Percentiles rank a stretch among this genome's conserved stretches.
Evolutionary conservation across 2,797 vertebrate genomes (phyloP).

Genomic region (Melanogrammus aeglefinus): DNA sequence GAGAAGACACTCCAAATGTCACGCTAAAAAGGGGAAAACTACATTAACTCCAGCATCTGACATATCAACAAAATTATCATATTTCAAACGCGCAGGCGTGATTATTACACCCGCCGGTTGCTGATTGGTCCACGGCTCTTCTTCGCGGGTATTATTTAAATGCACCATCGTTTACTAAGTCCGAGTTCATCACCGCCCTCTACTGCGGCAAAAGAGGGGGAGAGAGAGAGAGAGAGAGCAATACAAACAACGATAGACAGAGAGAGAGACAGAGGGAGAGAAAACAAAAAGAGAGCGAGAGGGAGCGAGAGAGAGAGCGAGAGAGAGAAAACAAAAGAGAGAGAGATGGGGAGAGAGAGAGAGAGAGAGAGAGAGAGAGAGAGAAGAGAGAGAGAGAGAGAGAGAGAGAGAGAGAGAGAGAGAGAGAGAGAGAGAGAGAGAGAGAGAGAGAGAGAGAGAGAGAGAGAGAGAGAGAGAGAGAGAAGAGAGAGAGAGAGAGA

Average conservation of each 20-base stretch:
- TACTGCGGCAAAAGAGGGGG: constrained; percentile 21
- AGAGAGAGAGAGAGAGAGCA: not conserved
- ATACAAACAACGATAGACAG: not conserved
- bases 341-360: too few species aligned
- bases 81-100: constrained; percentile 71
- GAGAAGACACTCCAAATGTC: constrained; percentile 29
- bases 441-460: constrained; percentile 12
- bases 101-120: not conserved
- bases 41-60: constrained; percentile 55
- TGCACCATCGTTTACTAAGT: not conserved
- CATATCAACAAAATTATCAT: constrained; percentile 84
- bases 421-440: not conserved
- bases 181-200: constrained; percentile 14
- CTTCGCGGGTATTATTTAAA: constrained; percentile 28
- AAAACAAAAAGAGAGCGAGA: not conserved
- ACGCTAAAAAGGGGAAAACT: constrained; percentile 44
- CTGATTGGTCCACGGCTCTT: constrained; percentile 46
- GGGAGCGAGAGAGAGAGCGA: not conserved
- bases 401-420: too few species aligned
- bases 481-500: constrained; percentile 11
- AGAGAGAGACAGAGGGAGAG: not conserved
- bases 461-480: not conserved
- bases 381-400: too few species aligned
- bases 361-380: not conserved
- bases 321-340: too few species aligned